These are phyloP conservation scores for Oryzias curvinotus DNA, from an alignment of 2,113 vertebrate genomes.

Conservation along the genomic window DNA sequence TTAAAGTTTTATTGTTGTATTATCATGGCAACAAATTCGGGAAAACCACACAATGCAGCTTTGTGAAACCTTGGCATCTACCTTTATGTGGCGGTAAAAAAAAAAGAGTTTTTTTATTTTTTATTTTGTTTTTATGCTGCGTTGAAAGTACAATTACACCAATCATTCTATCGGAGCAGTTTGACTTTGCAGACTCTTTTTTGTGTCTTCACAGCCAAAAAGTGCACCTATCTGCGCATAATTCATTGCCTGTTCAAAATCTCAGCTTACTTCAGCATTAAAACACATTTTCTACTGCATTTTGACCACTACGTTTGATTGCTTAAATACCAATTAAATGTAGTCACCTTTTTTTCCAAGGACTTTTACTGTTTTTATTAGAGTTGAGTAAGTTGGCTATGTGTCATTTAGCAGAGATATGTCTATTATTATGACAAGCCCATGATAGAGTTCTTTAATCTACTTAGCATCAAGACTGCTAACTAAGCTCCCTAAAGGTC, in stretches of 20 bases:
- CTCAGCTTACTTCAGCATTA: slow-evolving; percentile 24
- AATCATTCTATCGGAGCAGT: slow-evolving; percentile 10
- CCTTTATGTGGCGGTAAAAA: slow-evolving; percentile 4
- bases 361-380: slow-evolving; percentile 21
- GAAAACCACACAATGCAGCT: slow-evolving; percentile 6
- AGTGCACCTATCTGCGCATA: slow-evolving; percentile 41
- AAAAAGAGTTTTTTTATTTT: slow-evolving; percentile 8
- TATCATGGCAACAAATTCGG: slow-evolving; percentile 9
- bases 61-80: slow-evolving; percentile 1
- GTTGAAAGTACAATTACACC: no score
- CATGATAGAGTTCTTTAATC: slow-evolving; percentile 36
- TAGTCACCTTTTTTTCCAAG: slow-evolving; percentile 32
- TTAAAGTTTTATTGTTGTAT: slow-evolving; percentile 16
- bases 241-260: slow-evolving; percentile 45
- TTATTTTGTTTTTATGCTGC: background rate
- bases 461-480: slow-evolving; percentile 66
- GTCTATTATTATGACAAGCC: slow-evolving; percentile 11
- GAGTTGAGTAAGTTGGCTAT: slow-evolving; percentile 11
- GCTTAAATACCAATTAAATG: slow-evolving; percentile 18
- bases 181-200: slow-evolving; percentile 15
- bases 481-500: slow-evolving; percentile 74
- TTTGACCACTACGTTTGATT: slow-evolving; percentile 34
- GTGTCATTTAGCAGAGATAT: slow-evolving; percentile 2
- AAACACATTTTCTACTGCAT: slow-evolving; percentile 9
- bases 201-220: slow-evolving; percentile 45